phyloP scores from a whole-genome alignment of 2,888 invertebrate species.

The Bhutanitis thaidina region DNA sequence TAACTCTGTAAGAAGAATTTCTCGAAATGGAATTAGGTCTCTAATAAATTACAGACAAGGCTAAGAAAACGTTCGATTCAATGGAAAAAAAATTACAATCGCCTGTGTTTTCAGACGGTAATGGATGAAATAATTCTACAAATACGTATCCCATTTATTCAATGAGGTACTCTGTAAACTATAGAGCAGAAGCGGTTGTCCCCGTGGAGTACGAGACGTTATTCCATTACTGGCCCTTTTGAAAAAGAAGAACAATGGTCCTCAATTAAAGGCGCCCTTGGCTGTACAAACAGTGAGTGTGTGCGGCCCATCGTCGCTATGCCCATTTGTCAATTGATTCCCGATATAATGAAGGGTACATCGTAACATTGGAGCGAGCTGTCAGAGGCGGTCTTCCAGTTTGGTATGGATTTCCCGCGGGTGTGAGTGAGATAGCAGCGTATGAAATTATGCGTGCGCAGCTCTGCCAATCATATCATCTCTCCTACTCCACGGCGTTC shows the following conservation, averaged over 20 bases:
- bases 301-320: slow-evolving; percentile 39
- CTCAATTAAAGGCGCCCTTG: slow-evolving; percentile 31
- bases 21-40: background rate
- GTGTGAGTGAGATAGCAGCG: slow-evolving; percentile 48
- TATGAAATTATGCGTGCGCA: slow-evolving; percentile 53
- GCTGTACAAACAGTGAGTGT: slow-evolving; percentile 31
- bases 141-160: slow-evolving; percentile 19
- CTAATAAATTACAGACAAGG: background rate
- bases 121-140: slow-evolving; percentile 10
- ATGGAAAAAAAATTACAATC: background rate
- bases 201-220: slow-evolving; percentile 8
- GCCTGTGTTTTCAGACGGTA: slow-evolving; percentile 1
- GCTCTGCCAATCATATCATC: slow-evolving; percentile 51
- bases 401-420: slow-evolving; percentile 57
- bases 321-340: slow-evolving; percentile 77
- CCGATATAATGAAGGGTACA: slow-evolving; percentile 76
- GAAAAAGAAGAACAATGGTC: slow-evolving; percentile 55
- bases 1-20: too few relatives aligned
- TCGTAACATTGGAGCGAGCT: slow-evolving; percentile 67
- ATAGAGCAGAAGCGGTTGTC: slow-evolving; percentile 16
- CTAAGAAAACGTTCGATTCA: background rate
- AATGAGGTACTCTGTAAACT: slow-evolving; percentile 21
- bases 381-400: slow-evolving; percentile 67
- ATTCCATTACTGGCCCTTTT: slow-evolving; percentile 24
- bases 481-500: slow-evolving; percentile 39